A percentile compares a stretch with the other conserved stretches of the same genome.
phyloP scores from a whole-genome alignment of 2,797 vertebrate genomes.

The Tokudaia muenninki region DNA sequence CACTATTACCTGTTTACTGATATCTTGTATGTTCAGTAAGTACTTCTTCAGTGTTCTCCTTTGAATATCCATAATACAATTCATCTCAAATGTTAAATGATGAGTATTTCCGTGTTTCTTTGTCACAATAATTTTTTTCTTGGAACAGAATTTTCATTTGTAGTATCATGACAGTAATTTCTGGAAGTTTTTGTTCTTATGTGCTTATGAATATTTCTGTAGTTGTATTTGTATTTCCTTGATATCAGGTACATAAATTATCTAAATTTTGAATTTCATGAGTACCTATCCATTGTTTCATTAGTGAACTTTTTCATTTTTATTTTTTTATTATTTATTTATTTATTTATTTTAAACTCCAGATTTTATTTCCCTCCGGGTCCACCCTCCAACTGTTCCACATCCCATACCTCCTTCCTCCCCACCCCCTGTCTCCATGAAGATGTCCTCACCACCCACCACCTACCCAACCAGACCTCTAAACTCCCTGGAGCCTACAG shows the following conservation, averaged over 20 bases:
- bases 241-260: neutral
- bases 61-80: neutral
- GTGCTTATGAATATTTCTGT: neutral
- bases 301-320: neutral
- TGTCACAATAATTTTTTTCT: constrained; percentile 2
- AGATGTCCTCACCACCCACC: no score
- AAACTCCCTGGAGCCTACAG: no score
- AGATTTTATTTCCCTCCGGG: no score
- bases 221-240: neutral
- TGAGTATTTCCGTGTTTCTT: neutral
- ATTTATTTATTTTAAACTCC: no score
- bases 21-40: neutral
- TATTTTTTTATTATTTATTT: neutral
- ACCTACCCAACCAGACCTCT: no score
- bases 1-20: neutral
- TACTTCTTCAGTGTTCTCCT: neutral
- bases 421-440: no score
- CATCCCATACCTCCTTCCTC: no score
- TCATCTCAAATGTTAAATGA: constrained; percentile 18
- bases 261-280: constrained; percentile 25
- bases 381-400: no score
- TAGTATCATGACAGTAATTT: neutral
- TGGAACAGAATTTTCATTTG: neutral
- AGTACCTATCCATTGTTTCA: neutral
- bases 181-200: neutral